Conservation (phyloP, 2,797 vertebrate genomes). For the Crenichthys baileyi region DNA sequence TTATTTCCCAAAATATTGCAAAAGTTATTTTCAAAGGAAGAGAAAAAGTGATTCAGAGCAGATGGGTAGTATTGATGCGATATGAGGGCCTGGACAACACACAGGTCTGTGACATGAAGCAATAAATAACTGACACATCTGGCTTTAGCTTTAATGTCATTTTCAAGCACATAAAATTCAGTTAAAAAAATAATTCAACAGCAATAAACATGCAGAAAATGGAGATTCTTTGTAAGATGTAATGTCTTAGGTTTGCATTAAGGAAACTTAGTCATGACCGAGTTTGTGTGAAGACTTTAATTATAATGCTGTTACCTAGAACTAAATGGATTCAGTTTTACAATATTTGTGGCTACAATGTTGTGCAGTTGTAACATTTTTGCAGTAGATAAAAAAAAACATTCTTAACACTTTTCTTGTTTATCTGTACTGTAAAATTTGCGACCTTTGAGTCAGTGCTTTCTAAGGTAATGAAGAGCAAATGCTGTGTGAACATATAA, state of each 20-base stretch:
- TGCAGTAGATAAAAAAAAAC: background rate
- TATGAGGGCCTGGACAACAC: background rate
- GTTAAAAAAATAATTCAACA: background rate
- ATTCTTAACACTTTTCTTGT: background rate
- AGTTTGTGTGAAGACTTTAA: background rate
- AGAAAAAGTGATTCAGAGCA: background rate
- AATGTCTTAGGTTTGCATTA: background rate
- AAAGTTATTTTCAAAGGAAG: background rate
- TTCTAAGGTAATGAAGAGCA: slow-evolving; percentile 28
- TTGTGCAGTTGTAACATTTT: background rate
- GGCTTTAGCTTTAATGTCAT: background rate
- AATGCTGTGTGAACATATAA: slow-evolving; percentile 17
- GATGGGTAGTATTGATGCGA: background rate
- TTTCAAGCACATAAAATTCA: background rate
- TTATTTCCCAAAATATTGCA: background rate
- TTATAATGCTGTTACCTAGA: background rate
- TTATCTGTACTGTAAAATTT: background rate
- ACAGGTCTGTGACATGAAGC: background rate
- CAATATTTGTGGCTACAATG: background rate
- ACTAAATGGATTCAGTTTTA: background rate
- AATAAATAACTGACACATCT: background rate
- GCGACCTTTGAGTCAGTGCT: background rate
- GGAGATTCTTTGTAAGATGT: background rate
- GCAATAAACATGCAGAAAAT: background rate
- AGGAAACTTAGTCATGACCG: background rate